These are phyloP conservation scores for Aphelocoma californica DNA, from an alignment of 2,797 vertebrate genomes.

Conservation along the genomic window DNA sequence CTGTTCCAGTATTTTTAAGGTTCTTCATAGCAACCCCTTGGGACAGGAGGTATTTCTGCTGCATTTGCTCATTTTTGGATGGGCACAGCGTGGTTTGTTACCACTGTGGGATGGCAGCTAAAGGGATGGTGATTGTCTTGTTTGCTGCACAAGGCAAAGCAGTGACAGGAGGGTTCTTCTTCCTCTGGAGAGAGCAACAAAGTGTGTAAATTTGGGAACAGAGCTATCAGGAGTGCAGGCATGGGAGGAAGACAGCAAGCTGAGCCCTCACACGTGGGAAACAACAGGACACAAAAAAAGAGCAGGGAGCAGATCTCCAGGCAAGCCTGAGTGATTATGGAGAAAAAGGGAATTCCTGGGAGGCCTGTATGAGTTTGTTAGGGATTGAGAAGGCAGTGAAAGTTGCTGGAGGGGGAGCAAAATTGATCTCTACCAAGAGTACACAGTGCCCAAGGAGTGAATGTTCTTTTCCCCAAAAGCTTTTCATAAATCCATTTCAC, in stretches of 20 bases:
- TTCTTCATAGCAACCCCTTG: background rate
- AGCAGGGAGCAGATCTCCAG: background rate
- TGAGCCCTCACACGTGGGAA: accelerated
- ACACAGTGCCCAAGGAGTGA: background rate
- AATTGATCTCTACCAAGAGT: background rate
- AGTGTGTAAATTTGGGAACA: background rate
- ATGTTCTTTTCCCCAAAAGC: background rate
- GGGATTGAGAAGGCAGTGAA: background rate
- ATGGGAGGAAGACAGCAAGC: background rate
- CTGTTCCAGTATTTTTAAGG: background rate
- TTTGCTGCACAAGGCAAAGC: background rate
- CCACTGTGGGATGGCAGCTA: accelerated
- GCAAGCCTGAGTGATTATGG: background rate
- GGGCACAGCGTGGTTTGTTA: background rate
- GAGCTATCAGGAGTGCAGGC: background rate
- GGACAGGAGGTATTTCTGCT: background rate
- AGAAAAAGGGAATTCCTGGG: background rate
- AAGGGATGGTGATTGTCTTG: background rate
- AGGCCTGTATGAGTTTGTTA: background rate
- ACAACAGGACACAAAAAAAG: background rate
- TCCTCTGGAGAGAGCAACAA: background rate
- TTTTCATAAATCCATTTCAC: background rate
- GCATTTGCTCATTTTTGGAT: background rate
- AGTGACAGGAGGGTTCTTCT: background rate
- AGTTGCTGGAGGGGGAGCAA: background rate